A percentile compares a stretch with the other conserved stretches of the same genome.
Conservation (phyloP, 1,140 invertebrate species). For the Lerema accius region DNA sequence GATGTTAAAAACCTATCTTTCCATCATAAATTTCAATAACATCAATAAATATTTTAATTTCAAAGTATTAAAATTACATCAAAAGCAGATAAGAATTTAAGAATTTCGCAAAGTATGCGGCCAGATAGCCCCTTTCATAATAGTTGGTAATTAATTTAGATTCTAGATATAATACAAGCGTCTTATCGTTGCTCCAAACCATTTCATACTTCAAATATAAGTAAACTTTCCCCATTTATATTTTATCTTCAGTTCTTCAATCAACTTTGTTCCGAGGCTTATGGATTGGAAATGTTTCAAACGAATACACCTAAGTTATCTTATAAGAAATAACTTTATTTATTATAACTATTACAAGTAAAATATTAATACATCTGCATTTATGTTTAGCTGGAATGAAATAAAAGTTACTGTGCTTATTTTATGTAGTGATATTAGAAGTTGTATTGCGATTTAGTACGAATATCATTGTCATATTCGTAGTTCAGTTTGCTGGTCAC, state of each 20-base stretch:
- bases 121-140: conserved; percentile 13
- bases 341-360: conserved; percentile 29
- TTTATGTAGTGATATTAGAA: neutral
- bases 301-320: conserved; percentile 52
- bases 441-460: too few relatives aligned
- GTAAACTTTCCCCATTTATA: conserved; percentile 67
- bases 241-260: conserved; percentile 67
- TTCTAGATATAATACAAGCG: conserved; percentile 26
- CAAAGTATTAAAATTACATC: neutral
- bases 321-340: conserved; percentile 49
- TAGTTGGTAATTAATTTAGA: conserved; percentile 31
- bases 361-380: conserved; percentile 13
- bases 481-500: too few relatives aligned
- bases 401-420: neutral
- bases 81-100: neutral
- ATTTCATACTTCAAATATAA: conserved; percentile 53
- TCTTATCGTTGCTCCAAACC: conserved; percentile 30
- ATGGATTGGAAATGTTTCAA: conserved; percentile 63
- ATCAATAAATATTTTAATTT: neutral
- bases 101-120: conserved; percentile 12
- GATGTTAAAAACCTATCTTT: neutral
- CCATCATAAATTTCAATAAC: neutral
- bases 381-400: neutral
- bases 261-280: conserved; percentile 63
- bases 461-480: too few relatives aligned